Base-by-base conservation (phyloP, 2,888 invertebrate genomes). In the Trissolcus brochymenae region DNA sequence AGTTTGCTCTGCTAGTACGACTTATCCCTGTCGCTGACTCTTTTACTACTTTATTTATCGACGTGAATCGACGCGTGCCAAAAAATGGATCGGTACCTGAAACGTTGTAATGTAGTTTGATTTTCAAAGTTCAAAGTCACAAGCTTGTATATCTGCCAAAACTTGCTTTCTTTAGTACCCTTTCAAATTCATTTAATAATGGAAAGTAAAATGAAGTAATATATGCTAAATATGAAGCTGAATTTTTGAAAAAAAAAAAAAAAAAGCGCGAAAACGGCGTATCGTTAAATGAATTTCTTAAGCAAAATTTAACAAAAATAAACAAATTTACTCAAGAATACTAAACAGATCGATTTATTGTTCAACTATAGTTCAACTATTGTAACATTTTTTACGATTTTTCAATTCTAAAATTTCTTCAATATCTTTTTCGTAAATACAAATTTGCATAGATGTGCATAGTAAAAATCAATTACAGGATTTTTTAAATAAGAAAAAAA, bases 31-130 rank as follows among this genome's bases (percentile, higher is more conserved):
- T 67, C 71, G 77, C 56, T 71, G 67, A 71, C 74, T 74, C 76
- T 79, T 75, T 68, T 70, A 59, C 61, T 73, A 76, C 35, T 35
- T 78, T 76, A 79, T 77, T 79, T 72, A 75, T 78, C 70, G 75
- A 62, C 62, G 62, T 57, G 59, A 71, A 75, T 78, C 70, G 73
- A 62, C 66, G 66, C 62, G 62, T 76, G 76, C 71, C 76, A 72
- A 62, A 71, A 56, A 19, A 11, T 6, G 54, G 41, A 21, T 76
- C 79, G 70, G 76, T 76, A 70, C 66, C 66, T 53, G 55, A 56
- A 68, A 46, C 14, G 16, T 16, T 16, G 60, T 43, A 57, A 6
- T 46, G 60, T 50, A 25, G 49, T 60, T 54, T 54, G 49, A 65
- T 70, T 67, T 62, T 19, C 64, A 57, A 56, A 66, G 57, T 67